These are phyloP conservation scores for Dunckerocampus dactyliophorus DNA, from an alignment of 2,113 vertebrate species.

Conservation along the genomic window DNA sequence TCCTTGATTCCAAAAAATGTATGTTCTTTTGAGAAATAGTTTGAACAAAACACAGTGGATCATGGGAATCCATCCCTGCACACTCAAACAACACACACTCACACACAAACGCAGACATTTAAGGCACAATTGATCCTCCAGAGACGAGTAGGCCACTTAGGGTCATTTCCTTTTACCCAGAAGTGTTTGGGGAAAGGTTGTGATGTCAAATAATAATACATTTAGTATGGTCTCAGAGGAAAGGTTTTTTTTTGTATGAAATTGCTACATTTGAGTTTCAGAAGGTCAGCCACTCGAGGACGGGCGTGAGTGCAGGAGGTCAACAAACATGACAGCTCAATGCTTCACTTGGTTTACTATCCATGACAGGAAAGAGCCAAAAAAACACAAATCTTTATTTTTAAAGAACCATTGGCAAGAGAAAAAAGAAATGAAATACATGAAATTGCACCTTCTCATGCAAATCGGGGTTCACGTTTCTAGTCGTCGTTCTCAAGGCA, in stretches of 20 bases:
- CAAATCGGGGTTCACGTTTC: too few species aligned
- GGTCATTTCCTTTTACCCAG: constrained; percentile 65
- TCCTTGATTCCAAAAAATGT: constrained; percentile 2
- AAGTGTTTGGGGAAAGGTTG: constrained; percentile 61
- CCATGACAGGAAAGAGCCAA: constrained; percentile 14
- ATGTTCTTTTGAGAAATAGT: constrained; percentile 18
- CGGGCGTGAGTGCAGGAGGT: constrained; percentile 53
- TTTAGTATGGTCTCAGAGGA: constrained; percentile 66
- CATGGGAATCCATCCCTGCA: constrained; percentile 21
- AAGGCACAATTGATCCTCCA: constrained; percentile 31
- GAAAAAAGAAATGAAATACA: too few species aligned
- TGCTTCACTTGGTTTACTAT: constrained; percentile 34
- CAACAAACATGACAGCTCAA: constrained; percentile 52
- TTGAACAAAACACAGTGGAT: constrained; percentile 2
- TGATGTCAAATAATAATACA: constrained; percentile 65
- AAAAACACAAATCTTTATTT: too few species aligned
- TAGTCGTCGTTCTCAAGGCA: too few species aligned
- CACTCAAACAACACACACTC: too few species aligned
- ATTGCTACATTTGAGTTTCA: constrained; percentile 45
- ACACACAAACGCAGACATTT: neutral
- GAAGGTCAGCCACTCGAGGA: constrained; percentile 55
- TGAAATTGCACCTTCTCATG: too few species aligned
- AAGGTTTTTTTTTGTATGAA: constrained; percentile 46
- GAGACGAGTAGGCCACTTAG: constrained; percentile 42
- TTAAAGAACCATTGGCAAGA: too few species aligned